Conservation (phyloP, 1,140 invertebrate genomes). For the Wiebesia pumilae region DNA sequence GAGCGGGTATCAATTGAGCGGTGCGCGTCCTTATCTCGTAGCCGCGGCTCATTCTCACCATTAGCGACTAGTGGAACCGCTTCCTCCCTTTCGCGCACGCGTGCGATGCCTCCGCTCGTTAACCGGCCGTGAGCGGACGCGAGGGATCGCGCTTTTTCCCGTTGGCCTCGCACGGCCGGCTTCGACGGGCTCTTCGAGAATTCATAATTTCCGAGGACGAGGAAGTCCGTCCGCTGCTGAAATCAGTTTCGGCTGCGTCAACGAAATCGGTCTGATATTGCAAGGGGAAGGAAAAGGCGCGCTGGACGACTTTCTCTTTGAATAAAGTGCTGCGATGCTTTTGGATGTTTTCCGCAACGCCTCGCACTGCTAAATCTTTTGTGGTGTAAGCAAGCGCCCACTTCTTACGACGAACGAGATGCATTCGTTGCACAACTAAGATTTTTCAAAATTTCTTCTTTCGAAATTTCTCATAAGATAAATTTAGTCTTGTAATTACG, state of each 20-base stretch:
- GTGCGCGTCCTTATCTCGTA: neutral
- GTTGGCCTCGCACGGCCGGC: neutral
- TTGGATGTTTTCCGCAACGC: neutral
- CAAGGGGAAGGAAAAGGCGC: neutral
- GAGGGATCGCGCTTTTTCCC: neutral
- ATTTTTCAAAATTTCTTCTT: neutral
- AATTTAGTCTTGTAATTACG: conserved; percentile 5
- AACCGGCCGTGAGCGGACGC: neutral
- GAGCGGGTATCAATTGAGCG: neutral
- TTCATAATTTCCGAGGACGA: no score
- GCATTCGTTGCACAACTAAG: neutral
- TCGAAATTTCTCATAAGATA: neutral
- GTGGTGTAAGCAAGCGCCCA: neutral
- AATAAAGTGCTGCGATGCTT: no score
- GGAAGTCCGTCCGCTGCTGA: no score
- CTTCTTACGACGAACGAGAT: neutral
- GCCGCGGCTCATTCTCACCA: conserved; percentile 53
- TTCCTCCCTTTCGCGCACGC: conserved; percentile 12
- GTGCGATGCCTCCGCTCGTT: neutral
- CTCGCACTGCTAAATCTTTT: neutral
- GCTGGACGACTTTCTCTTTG: neutral
- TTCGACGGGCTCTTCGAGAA: no score
- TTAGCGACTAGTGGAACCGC: conserved; percentile 20
- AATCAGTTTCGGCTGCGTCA: no score
- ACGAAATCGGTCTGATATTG: no score